Conservation (phyloP, 2,888 invertebrate genomes). For the Cryptocheilus praepositus region DNA sequence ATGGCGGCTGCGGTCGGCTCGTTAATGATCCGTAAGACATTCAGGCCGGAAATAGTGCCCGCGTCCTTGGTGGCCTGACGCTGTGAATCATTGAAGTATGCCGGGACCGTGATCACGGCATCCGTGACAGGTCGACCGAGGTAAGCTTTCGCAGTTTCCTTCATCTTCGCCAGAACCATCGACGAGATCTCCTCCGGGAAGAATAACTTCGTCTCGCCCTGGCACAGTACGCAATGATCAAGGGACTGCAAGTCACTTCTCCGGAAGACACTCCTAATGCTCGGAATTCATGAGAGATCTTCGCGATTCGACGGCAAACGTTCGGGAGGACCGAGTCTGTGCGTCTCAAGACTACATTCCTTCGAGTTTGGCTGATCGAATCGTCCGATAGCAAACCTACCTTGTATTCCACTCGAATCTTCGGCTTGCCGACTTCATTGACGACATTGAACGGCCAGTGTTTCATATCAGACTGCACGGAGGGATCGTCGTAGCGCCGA, state of each 20-base stretch:
- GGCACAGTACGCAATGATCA: too few species aligned
- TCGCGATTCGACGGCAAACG: too few species aligned
- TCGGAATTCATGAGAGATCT: too few species aligned
- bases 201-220: conserved; percentile 79
- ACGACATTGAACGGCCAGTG: conserved; percentile 89
- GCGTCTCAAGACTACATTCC: background rate
- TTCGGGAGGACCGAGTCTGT: too few species aligned
- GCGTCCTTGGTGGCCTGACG: conserved; percentile 93
- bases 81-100: conserved; percentile 89
- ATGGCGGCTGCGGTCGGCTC: conserved; percentile 93
- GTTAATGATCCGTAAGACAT: conserved; percentile 92
- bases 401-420: conserved; percentile 78
- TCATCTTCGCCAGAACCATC: conserved; percentile 91
- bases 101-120: conserved; percentile 90
- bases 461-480: conserved; percentile 87
- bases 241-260: too few species aligned
- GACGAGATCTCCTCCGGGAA: conserved; percentile 84
- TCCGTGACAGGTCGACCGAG: conserved; percentile 83
- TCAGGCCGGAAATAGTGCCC: conserved; percentile 88
- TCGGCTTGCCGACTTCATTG: conserved; percentile 83
- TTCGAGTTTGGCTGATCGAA: background rate
- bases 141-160: conserved; percentile 86
- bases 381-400: background rate
- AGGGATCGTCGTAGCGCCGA: conserved; percentile 85
- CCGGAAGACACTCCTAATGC: too few species aligned